Conservation (phyloP, 2,888 invertebrate species). For the Aleiodes testaceus region DNA sequence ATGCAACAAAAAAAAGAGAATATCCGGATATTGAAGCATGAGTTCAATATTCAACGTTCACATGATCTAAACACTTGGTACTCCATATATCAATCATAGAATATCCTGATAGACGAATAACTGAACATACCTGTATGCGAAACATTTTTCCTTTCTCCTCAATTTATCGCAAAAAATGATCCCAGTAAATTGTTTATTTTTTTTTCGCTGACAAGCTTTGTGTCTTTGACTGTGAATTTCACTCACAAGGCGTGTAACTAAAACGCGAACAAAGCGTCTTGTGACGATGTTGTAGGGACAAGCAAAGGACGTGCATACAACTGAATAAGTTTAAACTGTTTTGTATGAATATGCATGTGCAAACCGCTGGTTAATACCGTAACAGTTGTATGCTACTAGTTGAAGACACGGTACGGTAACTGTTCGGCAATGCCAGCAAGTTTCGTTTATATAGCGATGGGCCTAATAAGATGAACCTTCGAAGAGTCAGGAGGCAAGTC, state of each 20-base stretch:
- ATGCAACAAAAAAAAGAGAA: too few species aligned
- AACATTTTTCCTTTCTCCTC: slow-evolving; percentile 53
- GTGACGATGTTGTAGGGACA: slow-evolving; percentile 21
- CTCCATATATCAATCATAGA: background rate
- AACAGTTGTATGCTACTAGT: slow-evolving; percentile 24
- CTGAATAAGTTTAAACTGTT: slow-evolving; percentile 32
- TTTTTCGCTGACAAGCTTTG: too few species aligned
- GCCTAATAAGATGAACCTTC: slow-evolving; percentile 71
- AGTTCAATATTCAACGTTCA: background rate
- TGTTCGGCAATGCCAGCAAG: slow-evolving; percentile 63
- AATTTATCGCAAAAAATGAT: background rate
- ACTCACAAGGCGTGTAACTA: slow-evolving; percentile 26
- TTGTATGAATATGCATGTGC: slow-evolving; percentile 18
- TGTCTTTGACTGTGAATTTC: slow-evolving; percentile 1
- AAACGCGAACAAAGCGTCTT: slow-evolving; percentile 16
- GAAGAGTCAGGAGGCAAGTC: slow-evolving; percentile 44
- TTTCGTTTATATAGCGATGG: slow-evolving; percentile 72
- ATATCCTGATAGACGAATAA: slow-evolving; percentile 5
- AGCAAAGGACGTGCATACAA: slow-evolving; percentile 28
- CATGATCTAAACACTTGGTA: background rate
- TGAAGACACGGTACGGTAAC: slow-evolving; percentile 64
- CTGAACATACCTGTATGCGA: slow-evolving; percentile 61
- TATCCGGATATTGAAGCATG: background rate
- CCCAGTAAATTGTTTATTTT: slow-evolving; percentile 8
- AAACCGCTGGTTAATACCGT: slow-evolving; percentile 17